phyloP scores from a whole-genome alignment of 2,113 vertebrate genomes.

The Desmodus rotundus region DNA sequence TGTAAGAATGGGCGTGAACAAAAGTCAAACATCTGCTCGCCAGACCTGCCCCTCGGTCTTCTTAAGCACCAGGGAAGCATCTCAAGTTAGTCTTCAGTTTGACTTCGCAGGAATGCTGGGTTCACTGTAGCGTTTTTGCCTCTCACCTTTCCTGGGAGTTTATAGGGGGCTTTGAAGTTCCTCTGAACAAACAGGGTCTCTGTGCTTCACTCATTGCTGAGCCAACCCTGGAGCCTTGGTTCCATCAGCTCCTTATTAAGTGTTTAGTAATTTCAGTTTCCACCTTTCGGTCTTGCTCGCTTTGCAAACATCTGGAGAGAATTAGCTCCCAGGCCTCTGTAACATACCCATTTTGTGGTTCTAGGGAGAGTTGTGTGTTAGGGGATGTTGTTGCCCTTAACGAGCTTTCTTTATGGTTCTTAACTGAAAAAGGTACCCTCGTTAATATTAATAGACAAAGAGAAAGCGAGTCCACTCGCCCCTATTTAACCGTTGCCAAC shows the following conservation, averaged over 20 bases:
- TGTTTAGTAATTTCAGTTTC: slow-evolving; percentile 66
- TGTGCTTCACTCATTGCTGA: slow-evolving; percentile 64
- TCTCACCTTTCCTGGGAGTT: slow-evolving; percentile 68
- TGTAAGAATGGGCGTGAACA: slow-evolving; percentile 12
- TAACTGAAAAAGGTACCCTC: slow-evolving; percentile 50
- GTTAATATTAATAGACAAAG: slow-evolving; percentile 66
- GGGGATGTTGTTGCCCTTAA: slow-evolving; percentile 47
- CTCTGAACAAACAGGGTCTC: slow-evolving; percentile 69
- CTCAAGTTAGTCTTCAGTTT: slow-evolving; percentile 44
- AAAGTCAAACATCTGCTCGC: slow-evolving; percentile 66
- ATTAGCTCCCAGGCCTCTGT: slow-evolving; percentile 61
- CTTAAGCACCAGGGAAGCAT: slow-evolving; percentile 56
- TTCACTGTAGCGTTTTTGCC: slow-evolving; percentile 45
- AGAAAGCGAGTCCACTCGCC: not conserved
- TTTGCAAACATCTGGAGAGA: slow-evolving; percentile 67
- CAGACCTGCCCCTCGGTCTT: slow-evolving; percentile 61
- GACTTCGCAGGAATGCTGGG: slow-evolving; percentile 60
- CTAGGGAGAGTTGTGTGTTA: slow-evolving; percentile 60
- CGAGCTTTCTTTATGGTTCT: slow-evolving; percentile 52
- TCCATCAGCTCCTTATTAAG: slow-evolving; percentile 70
- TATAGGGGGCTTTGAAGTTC: slow-evolving; percentile 70
- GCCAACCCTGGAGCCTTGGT: slow-evolving; percentile 65
- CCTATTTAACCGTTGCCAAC: not conserved
- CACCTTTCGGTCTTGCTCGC: slow-evolving; percentile 64
- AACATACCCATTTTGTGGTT: slow-evolving; percentile 66